Base-by-base conservation (phyloP, 2,113 vertebrate species). In the Centrocercus urophasianus region DNA sequence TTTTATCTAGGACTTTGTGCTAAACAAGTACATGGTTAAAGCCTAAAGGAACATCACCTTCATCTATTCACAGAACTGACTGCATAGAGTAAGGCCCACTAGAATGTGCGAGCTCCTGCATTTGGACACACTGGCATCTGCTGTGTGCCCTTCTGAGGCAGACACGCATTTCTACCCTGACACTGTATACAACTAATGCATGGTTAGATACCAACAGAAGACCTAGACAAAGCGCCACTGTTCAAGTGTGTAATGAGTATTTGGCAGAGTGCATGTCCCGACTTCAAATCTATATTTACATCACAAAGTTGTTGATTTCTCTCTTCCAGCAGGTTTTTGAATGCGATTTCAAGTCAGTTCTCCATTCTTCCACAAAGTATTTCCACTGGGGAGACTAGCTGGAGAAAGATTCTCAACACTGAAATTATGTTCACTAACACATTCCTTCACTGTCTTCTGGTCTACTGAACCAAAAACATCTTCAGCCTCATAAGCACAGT, bases 1-100 rank as follows among this genome's bases (percentile, higher is more conserved):
- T 36, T 19, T 11, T 50, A 32, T 1, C 24, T 72, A 59, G 36
- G 9, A 2, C 43, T 42, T 47, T 25, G 43, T 0, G 1, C 4
- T 4, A 8, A 11, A 38, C 19, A 60, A 67, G 63, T 3, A 1
- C 25, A 20, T 10, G 2, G 32, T 0, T 1, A 0, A 16, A 50
- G 40, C 40, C 84, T 38, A 66, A 48, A 85, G 24, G 19, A 59
- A 45, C 32, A 50, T n/a, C 3, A 5, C 0, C 1, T 18, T 72
- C 2, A 27, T 64, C 40, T 75, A 8, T 48, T 24, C 34, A 45
- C 40, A 69, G 52, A 64, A 47, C 0, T 56, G 45, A 45, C 0
- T 0, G 1, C 17, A 0, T 28, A 30, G 38, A 4, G 12, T 13
- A 27, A 76, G n/a, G 22, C 66, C 10, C n/a, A 47, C 5, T 2